A percentile compares a stretch with the other conserved stretches of the same genome.
Conservation (phyloP, 2,797 vertebrate species). For the Acestrorhynchus altus region DNA sequence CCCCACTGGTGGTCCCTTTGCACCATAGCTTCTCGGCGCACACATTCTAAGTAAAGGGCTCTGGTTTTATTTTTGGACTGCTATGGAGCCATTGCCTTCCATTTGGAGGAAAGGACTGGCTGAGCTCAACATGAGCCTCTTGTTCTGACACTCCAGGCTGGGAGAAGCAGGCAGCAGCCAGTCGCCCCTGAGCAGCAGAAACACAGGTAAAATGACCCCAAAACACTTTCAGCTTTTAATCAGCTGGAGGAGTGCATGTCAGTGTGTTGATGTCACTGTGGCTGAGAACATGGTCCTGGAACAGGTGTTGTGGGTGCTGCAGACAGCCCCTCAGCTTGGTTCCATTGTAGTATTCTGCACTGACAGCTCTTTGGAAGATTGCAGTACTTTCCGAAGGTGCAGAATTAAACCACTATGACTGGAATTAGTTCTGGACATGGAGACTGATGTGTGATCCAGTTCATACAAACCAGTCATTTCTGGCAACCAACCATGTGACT, state of each 20-base stretch:
- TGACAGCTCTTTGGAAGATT: conserved; percentile 42
- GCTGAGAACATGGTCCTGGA: conserved; percentile 31
- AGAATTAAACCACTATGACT: neutral
- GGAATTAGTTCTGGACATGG: neutral
- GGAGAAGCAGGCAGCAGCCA: conserved; percentile 79
- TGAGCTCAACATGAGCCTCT: conserved; percentile 79
- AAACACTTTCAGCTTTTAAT: conserved; percentile 59
- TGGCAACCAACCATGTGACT: neutral
- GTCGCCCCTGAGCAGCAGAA: conserved; percentile 70
- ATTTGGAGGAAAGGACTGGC: conserved; percentile 82
- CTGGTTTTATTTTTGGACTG: conserved; percentile 87
- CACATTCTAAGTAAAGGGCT: conserved; percentile 71
- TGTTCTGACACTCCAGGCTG: conserved; percentile 76
- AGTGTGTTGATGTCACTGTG: conserved; percentile 31
- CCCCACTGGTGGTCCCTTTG: conserved; percentile 55
- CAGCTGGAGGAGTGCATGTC: conserved; percentile 22
- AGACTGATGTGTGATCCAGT: neutral
- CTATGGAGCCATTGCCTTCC: conserved; percentile 79
- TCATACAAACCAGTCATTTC: conserved; percentile 5
- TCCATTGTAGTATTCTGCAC: conserved; percentile 44
- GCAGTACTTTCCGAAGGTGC: neutral
- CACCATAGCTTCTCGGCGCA: conserved; percentile 65
- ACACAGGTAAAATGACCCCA: conserved; percentile 76
- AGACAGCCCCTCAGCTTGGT: conserved; percentile 3
- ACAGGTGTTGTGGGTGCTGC: conserved; percentile 40